Percentiles rank a stretch among this genome's conserved stretches.
These are phyloP conservation scores for Hesperophylax magnus DNA, from an alignment of 1,140 invertebrate species.

Conservation along the genomic window DNA sequence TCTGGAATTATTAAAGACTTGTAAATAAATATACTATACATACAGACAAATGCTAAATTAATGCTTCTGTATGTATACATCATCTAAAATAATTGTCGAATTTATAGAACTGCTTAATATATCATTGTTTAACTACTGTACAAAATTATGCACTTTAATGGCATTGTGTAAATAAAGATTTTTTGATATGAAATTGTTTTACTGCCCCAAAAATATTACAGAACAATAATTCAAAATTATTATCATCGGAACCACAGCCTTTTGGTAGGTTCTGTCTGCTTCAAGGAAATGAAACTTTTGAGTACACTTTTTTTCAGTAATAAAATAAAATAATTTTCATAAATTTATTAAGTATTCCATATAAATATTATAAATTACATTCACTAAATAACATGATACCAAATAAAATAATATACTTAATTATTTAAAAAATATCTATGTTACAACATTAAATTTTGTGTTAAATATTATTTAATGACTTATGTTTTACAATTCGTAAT, in stretches of 20 bases:
- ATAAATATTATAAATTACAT: conserved; percentile 59
- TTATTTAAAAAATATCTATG: conserved; percentile 54
- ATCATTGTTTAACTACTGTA: too few species aligned
- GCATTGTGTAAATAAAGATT: too few species aligned
- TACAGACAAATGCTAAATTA: not conserved
- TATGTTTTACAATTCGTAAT: conserved; percentile 52
- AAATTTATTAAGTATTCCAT: conserved; percentile 56
- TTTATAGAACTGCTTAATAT: too few species aligned
- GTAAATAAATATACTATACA: conserved; percentile 32
- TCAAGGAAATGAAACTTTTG: too few species aligned
- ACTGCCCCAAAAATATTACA: too few species aligned
- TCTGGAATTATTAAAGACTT: conserved; percentile 24
- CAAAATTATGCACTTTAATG: too few species aligned
- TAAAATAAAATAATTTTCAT: not conserved
- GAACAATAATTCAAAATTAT: too few species aligned
- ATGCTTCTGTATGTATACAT: not conserved
- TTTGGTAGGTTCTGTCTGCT: too few species aligned
- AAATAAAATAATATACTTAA: conserved; percentile 53
- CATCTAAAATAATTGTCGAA: too few species aligned
- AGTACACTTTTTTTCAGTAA: too few species aligned
- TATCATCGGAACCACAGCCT: too few species aligned
- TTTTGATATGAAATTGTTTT: too few species aligned
- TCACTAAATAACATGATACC: conserved; percentile 58
- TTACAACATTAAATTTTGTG: conserved; percentile 58
- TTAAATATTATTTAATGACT: conserved; percentile 57